These are phyloP conservation scores for sheep (Ovis aries) DNA, from an alignment of 2,113 vertebrate genomes.

Conservation along the genomic window DNA sequence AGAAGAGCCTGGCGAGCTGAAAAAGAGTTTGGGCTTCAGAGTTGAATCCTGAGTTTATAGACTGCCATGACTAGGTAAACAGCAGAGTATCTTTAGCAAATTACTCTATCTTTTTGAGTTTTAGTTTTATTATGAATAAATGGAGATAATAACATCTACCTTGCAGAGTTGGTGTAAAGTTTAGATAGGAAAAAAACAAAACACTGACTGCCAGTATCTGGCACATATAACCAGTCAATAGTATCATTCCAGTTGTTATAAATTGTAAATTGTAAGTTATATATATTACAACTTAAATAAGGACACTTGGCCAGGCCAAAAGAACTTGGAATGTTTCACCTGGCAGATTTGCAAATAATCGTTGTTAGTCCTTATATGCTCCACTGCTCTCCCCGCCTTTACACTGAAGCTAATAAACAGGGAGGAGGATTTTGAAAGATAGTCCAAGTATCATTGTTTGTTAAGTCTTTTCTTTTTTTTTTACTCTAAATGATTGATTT, in stretches of 20 bases:
- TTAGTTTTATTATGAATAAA: background rate
- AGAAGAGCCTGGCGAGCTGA: background rate
- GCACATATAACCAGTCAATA: background rate
- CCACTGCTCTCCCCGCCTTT: rapidly evolving
- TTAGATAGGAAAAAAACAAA: background rate
- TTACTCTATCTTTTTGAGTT: background rate
- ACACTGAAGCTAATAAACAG: background rate
- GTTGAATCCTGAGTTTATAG: background rate
- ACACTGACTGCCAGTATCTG: background rate
- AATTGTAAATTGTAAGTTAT: background rate
- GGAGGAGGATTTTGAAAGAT: background rate
- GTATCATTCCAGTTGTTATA: background rate
- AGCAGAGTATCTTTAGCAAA: background rate
- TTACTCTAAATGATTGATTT: background rate
- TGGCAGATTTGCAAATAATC: background rate
- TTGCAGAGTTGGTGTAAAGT: background rate
- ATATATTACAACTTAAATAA: background rate
- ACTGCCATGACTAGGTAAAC: background rate
- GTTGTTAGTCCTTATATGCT: background rate
- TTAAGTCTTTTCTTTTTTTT: background rate
- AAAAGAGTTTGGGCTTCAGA: background rate
- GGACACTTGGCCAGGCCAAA: background rate
- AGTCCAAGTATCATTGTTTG: background rate
- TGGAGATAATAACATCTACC: background rate
- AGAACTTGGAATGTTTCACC: background rate